Percentiles rank a stretch among this genome's conserved stretches.
Conservation (phyloP, 1,140 invertebrate species). For the Saccostrea echinata region DNA sequence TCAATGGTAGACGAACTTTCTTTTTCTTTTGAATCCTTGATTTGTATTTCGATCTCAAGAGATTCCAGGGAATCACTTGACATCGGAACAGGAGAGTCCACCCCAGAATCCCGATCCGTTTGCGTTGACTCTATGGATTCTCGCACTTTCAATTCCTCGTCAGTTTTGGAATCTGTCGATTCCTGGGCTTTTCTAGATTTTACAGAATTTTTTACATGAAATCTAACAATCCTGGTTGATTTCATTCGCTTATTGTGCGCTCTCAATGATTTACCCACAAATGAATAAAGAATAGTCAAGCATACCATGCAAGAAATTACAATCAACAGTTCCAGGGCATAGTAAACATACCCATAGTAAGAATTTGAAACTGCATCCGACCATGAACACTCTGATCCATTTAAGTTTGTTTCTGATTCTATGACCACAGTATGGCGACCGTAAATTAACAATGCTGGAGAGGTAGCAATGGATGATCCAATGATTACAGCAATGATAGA, state of each 20-base stretch:
- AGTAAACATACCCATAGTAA: conserved; percentile 49
- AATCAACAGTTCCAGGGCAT: conserved; percentile 36
- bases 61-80: conserved; percentile 13
- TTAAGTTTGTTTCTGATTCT: neutral
- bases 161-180: neutral
- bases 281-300: conserved; percentile 43
- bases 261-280: conserved; percentile 47
- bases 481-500: conserved; percentile 36
- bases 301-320: conserved; percentile 49
- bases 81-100: neutral
- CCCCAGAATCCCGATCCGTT: neutral
- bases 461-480: conserved; percentile 31
- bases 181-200: neutral
- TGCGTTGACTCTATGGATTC: conserved; percentile 1
- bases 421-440: conserved; percentile 48
- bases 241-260: conserved; percentile 18
- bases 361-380: conserved; percentile 30
- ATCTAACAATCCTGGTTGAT: neutral
- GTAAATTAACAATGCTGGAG: conserved; percentile 52
- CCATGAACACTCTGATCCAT: conserved; percentile 55
- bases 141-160: neutral
- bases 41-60: neutral
- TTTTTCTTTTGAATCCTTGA: neutral
- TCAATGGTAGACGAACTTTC: neutral
- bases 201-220: neutral